Percentiles rank a stretch among this genome's conserved stretches.
Conservation (phyloP, 2,113 vertebrate species). For the Prietella phreatophila region DNA sequence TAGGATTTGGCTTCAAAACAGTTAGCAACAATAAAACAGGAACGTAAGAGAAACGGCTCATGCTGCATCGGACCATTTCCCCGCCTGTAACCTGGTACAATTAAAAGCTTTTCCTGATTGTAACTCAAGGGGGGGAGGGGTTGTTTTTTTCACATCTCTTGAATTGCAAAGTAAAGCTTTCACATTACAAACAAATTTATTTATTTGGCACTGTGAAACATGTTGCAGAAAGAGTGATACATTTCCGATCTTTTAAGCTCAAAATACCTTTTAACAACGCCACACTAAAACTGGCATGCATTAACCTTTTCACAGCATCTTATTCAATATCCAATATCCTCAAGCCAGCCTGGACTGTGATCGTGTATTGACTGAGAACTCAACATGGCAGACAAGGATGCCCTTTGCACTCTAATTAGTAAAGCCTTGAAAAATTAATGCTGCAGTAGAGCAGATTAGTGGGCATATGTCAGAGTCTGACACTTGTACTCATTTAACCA, state of each 20-base stretch:
- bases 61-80: slow-evolving; percentile 35
- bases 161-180: slow-evolving; percentile 30
- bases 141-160: slow-evolving; percentile 22
- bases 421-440: slow-evolving; percentile 54
- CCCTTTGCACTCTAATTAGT: slow-evolving; percentile 59
- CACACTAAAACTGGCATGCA: slow-evolving; percentile 5
- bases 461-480: slow-evolving; percentile 46
- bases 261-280: neutral
- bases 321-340: slow-evolving; percentile 35
- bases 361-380: slow-evolving; percentile 50
- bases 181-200: slow-evolving; percentile 20
- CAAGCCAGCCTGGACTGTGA: slow-evolving; percentile 28
- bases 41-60: slow-evolving; percentile 41
- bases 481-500: slow-evolving; percentile 26
- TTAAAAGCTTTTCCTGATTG: slow-evolving; percentile 51
- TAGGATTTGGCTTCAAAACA: slow-evolving; percentile 37
- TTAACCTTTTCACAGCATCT: slow-evolving; percentile 48
- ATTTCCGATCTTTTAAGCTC: neutral
- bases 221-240: neutral
- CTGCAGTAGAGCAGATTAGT: slow-evolving; percentile 29
- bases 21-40: slow-evolving; percentile 40
- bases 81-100: slow-evolving; percentile 13
- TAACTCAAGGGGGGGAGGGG: too few species aligned
- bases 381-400: slow-evolving; percentile 46
- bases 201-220: neutral